phyloP scores from a whole-genome alignment of 2,888 invertebrate species.

The Cosmorhoe ocellata region DNA sequence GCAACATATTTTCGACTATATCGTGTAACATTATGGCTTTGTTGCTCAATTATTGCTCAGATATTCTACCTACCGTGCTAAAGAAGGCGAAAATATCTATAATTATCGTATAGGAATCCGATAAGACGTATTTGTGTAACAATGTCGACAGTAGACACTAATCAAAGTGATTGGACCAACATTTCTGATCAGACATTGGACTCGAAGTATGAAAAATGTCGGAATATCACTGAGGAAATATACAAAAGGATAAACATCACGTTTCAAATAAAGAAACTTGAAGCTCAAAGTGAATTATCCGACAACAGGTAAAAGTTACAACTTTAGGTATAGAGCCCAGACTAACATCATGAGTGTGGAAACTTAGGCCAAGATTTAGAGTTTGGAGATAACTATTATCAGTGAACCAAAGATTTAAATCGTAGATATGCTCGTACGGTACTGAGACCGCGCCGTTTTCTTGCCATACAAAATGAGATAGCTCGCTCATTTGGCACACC shows the following conservation, averaged over 20 bases:
- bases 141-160: slow-evolving; percentile 66
- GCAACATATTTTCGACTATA: slow-evolving; percentile 42
- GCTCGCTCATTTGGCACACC: no score
- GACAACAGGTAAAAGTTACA: slow-evolving; percentile 61
- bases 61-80: slow-evolving; percentile 41
- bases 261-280: slow-evolving; percentile 73
- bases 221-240: slow-evolving; percentile 75
- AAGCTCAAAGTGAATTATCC: slow-evolving; percentile 65
- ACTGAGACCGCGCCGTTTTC: no score
- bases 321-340: no score
- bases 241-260: slow-evolving; percentile 77
- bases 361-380: no score
- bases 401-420: no score
- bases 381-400: no score
- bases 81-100: slow-evolving; percentile 41
- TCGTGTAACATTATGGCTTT: slow-evolving; percentile 48
- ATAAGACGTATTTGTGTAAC: slow-evolving; percentile 38
- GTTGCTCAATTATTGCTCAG: slow-evolving; percentile 47
- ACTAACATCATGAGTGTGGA: no score
- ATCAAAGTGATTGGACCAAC: slow-evolving; percentile 53
- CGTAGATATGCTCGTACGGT: no score
- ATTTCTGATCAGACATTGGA: slow-evolving; percentile 51
- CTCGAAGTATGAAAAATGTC: slow-evolving; percentile 73
- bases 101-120: slow-evolving; percentile 55
- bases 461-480: no score